Base-by-base conservation (phyloP, 2,113 vertebrate species). In the Notarius lentiginosus region DNA sequence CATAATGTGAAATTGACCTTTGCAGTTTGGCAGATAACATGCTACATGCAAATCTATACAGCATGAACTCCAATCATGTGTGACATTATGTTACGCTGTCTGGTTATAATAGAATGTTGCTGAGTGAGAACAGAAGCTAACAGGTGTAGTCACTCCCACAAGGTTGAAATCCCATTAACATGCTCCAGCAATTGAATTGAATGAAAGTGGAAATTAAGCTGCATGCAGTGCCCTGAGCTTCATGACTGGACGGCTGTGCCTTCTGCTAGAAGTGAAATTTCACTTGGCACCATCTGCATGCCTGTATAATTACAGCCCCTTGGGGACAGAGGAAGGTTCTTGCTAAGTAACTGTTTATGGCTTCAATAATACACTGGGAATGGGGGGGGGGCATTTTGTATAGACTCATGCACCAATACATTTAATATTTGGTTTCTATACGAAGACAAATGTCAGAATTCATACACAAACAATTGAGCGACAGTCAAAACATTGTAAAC, bases 221-320 rank as follows among this genome's bases (percentile, higher is more conserved):
- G 92, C 61, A 84, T 61, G 86, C 63, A 79, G 83, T 79, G 90
- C 91, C 73, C 90, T 0, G 84, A 92, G 91, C 91, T 88, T 58
- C 87, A 91, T 87, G 90, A 90, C 87, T 91, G 90, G 92, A 92
- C 89, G 91, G 86, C 89, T 92, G 91, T 88, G 91, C 89, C 87
- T 89, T 93, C 88, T 90, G 90, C 87, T 65, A 66, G 83, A 81
- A 88, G 87, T 73, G 86, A 91, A 90, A 89, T 85, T 87, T 80
- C 83, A 86, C 84, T 90, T 93, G 90, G 90, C 85, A 92, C 90
- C 89, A 86, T 92, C 90, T 89, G 89, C 87, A 83, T 61, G 90
- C 88, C 90, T 87, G 89, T 87, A 88, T 94, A 94, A 95, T 95
- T 94, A 92, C 87, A 89, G 75, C 85, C 79, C 90, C 90, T 88